Evolutionary conservation across 2,888 invertebrate species (phyloP).

Genomic region (Schizotus pectinicornis): DNA sequence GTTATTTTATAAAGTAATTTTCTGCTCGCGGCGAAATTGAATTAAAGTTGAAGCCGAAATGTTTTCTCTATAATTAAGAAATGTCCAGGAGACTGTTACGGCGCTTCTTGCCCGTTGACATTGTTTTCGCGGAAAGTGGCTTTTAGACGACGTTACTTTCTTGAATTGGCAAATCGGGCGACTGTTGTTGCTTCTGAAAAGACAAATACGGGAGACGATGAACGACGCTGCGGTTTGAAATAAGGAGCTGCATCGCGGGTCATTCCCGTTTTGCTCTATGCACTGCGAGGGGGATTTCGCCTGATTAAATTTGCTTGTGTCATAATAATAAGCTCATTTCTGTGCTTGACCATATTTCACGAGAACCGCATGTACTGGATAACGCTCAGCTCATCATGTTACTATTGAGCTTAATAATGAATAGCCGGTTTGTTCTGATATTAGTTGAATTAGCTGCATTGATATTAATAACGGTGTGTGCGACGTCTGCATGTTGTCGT

Average conservation of each 20-base stretch:
- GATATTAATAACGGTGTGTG: constrained; percentile 15
- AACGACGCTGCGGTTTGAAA: no score
- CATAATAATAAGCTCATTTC: not conserved
- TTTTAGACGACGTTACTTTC: constrained; percentile 5
- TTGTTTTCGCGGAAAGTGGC: constrained; percentile 10
- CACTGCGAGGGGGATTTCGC: no score
- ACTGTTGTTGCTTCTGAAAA: no score
- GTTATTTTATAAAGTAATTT: no score
- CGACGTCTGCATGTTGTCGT: constrained; percentile 6
- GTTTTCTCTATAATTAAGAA: no score
- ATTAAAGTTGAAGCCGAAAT: no score
- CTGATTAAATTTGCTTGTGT: no score
- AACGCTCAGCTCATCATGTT: constrained; percentile 10
- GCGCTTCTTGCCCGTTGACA: constrained; percentile 2
- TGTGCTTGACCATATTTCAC: constrained; percentile 4
- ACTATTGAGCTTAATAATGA: constrained; percentile 14
- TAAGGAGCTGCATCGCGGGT: no score
- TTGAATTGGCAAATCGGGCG: not conserved
- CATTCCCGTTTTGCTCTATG: no score
- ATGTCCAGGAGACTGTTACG: not conserved
- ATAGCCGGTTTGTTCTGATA: constrained; percentile 16
- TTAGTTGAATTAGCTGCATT: constrained; percentile 19
- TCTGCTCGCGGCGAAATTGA: no score
- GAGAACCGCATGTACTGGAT: not conserved
- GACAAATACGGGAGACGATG: no score